Percentiles rank a stretch among this genome's conserved stretches.
Evolutionary conservation across 2,888 invertebrate genomes (phyloP).

Genomic region (Anaspis maculata): DNA sequence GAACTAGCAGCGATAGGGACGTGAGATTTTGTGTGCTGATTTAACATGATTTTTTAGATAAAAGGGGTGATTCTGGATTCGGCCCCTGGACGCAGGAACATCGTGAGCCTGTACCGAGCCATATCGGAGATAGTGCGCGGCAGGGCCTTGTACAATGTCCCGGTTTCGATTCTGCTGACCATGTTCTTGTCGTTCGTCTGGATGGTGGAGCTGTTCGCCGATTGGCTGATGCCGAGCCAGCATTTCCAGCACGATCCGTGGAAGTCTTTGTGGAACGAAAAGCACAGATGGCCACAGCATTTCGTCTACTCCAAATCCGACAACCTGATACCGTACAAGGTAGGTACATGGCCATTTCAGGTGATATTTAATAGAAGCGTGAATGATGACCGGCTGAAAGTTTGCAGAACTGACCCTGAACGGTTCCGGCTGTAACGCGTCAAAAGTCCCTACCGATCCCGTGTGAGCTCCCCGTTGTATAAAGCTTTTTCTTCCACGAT

Average conservation of each 20-base stretch:
- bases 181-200: slow-evolving; percentile 52
- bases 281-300: slow-evolving; percentile 57
- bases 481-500: no score
- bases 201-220: slow-evolving; percentile 47
- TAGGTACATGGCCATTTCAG: no score
- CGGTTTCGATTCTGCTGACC: slow-evolving; percentile 48
- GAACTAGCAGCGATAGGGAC: no score
- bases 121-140: slow-evolving; percentile 55
- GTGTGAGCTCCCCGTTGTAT: no score
- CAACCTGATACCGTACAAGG: slow-evolving; percentile 53
- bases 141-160: slow-evolving; percentile 47
- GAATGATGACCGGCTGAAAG: no score
- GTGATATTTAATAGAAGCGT: no score
- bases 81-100: slow-evolving; percentile 55
- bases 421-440: no score
- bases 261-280: slow-evolving; percentile 50
- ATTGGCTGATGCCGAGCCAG: slow-evolving; percentile 29
- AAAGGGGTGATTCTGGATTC: slow-evolving; percentile 65
- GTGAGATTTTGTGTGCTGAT: no score
- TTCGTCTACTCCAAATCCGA: slow-evolving; percentile 68
- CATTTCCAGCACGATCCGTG: slow-evolving; percentile 50
- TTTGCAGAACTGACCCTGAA: no score
- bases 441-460: no score
- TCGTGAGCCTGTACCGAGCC: slow-evolving; percentile 51
- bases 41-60: slow-evolving; percentile 37